These are phyloP conservation scores for Neodiprion fabricii DNA, from an alignment of 1,140 invertebrate species.

Conservation along the genomic window DNA sequence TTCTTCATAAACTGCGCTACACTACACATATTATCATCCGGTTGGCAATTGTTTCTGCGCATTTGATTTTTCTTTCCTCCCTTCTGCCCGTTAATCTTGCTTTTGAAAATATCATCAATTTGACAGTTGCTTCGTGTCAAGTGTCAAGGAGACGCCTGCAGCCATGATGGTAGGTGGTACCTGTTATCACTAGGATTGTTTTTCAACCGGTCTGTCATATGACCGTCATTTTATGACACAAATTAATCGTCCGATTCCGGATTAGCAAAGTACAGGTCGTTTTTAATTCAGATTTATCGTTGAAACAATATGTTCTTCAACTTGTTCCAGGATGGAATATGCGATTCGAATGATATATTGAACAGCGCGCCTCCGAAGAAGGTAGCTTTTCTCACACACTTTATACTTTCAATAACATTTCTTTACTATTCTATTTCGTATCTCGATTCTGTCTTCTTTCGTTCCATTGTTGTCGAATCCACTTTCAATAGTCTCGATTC, in stretches of 20 bases:
- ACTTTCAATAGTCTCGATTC: conserved; percentile 16
- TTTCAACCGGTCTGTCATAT: conserved; percentile 10
- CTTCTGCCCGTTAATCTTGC: neutral
- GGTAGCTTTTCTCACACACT: conserved; percentile 38
- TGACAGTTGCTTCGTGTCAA: conserved; percentile 13
- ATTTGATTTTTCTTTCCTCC: no score
- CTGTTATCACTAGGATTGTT: conserved; percentile 57
- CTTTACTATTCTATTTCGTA: conserved; percentile 14
- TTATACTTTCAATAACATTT: neutral
- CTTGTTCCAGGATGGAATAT: conserved; percentile 61
- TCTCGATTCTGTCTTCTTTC: conserved; percentile 10
- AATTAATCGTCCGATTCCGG: neutral
- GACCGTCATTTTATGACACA: neutral
- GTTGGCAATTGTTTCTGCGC: no score
- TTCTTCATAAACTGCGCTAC: no score
- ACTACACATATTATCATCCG: no score
- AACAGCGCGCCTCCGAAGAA: conserved; percentile 53
- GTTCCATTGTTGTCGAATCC: conserved; percentile 8
- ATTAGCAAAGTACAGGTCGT: neutral
- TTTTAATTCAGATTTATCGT: neutral
- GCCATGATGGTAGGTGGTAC: conserved; percentile 64
- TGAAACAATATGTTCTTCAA: conserved; percentile 20
- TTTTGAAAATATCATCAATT: neutral
- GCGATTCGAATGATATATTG: conserved; percentile 55
- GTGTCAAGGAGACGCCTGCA: conserved; percentile 41